Conservation (phyloP, 2,797 vertebrate species). For the Microctenopoma stevenorrisi region DNA sequence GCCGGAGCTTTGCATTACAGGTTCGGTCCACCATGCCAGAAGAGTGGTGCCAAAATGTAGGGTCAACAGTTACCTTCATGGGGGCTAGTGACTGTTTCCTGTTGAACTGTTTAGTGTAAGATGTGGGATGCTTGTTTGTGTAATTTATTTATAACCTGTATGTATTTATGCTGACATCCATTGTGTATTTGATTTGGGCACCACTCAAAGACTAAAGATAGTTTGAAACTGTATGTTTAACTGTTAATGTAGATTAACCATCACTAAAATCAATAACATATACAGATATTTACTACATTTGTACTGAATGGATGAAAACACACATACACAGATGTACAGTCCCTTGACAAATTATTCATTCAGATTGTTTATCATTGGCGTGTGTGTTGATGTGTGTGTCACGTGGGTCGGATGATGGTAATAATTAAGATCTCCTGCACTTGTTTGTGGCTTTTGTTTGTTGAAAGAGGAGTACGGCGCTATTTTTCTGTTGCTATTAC, state of each 20-base stretch:
- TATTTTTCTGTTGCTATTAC: too few species aligned
- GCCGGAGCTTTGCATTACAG: constrained; percentile 20
- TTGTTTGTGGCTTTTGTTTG: too few species aligned
- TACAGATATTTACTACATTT: not conserved
- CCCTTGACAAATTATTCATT: too few species aligned
- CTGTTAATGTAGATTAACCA: not conserved
- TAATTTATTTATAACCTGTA: constrained; percentile 32
- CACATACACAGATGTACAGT: not conserved
- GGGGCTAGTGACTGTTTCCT: not conserved
- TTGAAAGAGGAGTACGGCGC: too few species aligned
- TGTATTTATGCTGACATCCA: not conserved
- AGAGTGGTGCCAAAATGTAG: not conserved
- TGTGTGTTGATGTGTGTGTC: too few species aligned
- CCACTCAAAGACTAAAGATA: not conserved
- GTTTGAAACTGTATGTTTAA: not conserved
- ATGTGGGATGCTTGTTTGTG: not conserved
- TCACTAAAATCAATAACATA: not conserved
- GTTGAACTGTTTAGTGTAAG: not conserved
- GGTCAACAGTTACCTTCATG: not conserved
- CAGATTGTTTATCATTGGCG: too few species aligned
- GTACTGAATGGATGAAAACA: not conserved
- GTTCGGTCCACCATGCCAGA: not conserved
- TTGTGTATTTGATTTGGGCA: too few species aligned
- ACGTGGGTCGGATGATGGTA: too few species aligned
- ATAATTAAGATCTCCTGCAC: too few species aligned